Evolutionary conservation across 2,888 invertebrate species (phyloP).

Genomic region (Diabrotica balteata): DNA sequence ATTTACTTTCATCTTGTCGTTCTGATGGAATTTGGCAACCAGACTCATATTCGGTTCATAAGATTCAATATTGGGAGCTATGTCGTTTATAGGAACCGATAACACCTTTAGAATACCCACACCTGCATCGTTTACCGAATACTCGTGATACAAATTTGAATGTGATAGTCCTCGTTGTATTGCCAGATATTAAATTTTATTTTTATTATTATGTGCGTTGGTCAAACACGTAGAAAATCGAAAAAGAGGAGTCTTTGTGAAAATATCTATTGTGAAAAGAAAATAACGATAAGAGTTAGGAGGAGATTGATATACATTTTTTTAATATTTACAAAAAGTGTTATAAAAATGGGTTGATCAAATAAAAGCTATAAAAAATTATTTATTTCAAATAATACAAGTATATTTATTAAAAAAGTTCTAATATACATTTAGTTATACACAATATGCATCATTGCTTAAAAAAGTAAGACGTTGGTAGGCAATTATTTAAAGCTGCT

Average conservation of each 20-base stretch:
- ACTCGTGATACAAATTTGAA: conserved; percentile 21
- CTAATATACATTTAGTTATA: too few species aligned
- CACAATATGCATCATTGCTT: too few species aligned
- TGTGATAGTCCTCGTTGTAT: conserved; percentile 10
- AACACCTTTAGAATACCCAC: conserved; percentile 4
- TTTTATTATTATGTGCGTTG: conserved; percentile 3
- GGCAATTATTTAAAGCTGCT: too few species aligned
- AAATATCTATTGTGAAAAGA: too few species aligned
- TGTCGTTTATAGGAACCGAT: conserved; percentile 11
- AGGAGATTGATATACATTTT: too few species aligned
- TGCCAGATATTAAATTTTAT: conserved; percentile 19
- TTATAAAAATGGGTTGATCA: too few species aligned
- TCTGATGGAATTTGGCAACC: conserved; percentile 23
- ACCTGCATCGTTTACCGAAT: conserved; percentile 19
- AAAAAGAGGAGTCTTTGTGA: neutral
- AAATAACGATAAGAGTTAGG: too few species aligned
- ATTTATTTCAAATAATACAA: too few species aligned
- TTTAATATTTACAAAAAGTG: too few species aligned
- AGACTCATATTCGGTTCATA: conserved; percentile 21
- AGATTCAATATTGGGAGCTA: conserved; percentile 17
- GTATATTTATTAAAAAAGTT: too few species aligned
- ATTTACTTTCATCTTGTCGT: conserved; percentile 22
- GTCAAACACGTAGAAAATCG: neutral
- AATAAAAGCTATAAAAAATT: too few species aligned
- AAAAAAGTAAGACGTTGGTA: too few species aligned